These are phyloP conservation scores for Nymphalis polychloros DNA, from an alignment of 2,888 invertebrate genomes.

Conservation along the genomic window DNA sequence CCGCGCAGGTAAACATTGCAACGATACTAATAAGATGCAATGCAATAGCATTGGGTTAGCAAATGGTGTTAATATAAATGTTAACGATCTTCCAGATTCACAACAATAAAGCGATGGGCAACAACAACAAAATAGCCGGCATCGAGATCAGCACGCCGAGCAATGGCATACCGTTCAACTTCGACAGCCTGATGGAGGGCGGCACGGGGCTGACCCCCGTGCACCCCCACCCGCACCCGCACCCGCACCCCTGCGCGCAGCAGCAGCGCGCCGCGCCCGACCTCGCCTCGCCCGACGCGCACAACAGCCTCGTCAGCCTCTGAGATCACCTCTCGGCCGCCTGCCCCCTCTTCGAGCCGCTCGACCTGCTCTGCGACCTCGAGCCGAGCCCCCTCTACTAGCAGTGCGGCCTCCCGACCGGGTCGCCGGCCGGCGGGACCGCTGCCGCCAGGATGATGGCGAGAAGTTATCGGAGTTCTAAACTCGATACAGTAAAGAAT, in stretches of 20 bases:
- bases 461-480: not conserved
- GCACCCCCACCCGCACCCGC: conserved; percentile 74
- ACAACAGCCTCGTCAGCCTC: conserved; percentile 91
- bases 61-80: not conserved
- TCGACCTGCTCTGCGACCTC: conserved; percentile 32
- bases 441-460: not conserved
- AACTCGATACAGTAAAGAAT: not conserved
- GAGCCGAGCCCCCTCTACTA: conserved; percentile 21
- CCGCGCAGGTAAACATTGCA: conserved; percentile 65
- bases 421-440: conserved; percentile 24
- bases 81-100: conserved; percentile 61
- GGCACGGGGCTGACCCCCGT: conserved; percentile 96
- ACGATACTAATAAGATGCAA: not conserved
- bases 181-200: conserved; percentile 95
- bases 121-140: conserved; percentile 85
- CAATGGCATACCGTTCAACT: conserved; percentile 93
- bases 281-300: conserved; percentile 87
- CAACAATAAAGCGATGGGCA: conserved; percentile 70
- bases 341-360: conserved; percentile 45
- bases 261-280: conserved; percentile 88
- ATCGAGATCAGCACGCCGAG: conserved; percentile 94
- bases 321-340: conserved; percentile 72
- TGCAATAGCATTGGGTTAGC: not conserved
- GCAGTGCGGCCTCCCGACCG: conserved; percentile 22
- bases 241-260: conserved; percentile 86